A percentile compares a stretch with the other conserved stretches of the same genome.
Evolutionary conservation across 2,797 vertebrate species (phyloP).

Genomic region (Todus mexicanus): DNA sequence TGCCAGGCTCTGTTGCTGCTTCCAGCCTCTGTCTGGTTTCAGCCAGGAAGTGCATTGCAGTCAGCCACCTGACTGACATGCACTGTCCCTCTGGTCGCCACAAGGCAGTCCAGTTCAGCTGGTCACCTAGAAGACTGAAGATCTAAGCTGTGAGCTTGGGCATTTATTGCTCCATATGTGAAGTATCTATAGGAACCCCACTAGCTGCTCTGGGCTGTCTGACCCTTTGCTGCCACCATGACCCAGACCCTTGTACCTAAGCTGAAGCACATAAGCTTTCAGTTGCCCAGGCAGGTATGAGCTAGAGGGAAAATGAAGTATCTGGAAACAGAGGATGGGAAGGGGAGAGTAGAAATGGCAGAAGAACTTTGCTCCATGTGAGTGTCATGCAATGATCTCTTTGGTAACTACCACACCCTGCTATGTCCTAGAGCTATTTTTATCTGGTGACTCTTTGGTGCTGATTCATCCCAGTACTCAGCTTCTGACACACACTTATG

Average conservation of each 20-base stretch:
- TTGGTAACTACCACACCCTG: neutral
- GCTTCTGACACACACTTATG: neutral
- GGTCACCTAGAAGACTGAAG: neutral
- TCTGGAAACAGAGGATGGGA: neutral
- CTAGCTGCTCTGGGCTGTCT: neutral
- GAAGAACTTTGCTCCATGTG: neutral
- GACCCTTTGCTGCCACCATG: neutral
- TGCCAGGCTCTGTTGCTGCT: neutral
- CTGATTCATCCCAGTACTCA: neutral
- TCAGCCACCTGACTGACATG: neutral
- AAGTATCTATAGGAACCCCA: neutral
- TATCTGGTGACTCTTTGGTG: neutral
- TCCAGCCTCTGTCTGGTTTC: neutral
- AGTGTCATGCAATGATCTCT: neutral
- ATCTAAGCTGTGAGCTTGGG: neutral
- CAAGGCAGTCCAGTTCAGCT: neutral
- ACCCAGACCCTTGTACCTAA: neutral
- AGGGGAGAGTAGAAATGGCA: neutral
- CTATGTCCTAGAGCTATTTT: neutral
- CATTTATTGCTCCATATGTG: neutral
- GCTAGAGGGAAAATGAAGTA: neutral
- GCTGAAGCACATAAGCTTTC: neutral
- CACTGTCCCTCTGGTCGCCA: neutral
- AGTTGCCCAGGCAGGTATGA: neutral
- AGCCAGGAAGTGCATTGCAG: neutral